phyloP scores from a whole-genome alignment of 2,113 vertebrate species.

The Panthera uncia region DNA sequence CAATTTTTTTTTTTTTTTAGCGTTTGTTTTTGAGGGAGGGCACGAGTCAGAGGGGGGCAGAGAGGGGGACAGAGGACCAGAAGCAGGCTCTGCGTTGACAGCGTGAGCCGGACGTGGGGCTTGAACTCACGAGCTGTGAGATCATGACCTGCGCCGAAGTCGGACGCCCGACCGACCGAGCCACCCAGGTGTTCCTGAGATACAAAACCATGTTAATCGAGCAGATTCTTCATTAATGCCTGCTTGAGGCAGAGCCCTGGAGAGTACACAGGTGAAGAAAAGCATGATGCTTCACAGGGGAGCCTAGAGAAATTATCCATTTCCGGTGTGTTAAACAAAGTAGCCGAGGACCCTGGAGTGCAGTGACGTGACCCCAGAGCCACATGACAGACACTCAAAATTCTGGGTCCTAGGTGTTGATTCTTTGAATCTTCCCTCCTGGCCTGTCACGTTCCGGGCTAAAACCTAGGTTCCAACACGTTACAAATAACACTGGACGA shows the following conservation, averaged over 20 bases:
- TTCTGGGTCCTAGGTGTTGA: background rate
- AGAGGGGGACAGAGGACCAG: too few relatives aligned
- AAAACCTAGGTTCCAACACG: background rate
- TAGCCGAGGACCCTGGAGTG: background rate
- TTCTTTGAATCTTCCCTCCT: too few relatives aligned
- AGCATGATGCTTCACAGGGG: rapidly evolving
- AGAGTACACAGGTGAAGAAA: rapidly evolving
- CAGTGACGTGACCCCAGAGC: background rate
- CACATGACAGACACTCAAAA: rapidly evolving
- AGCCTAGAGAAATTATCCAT: background rate
- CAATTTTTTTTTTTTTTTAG: too few relatives aligned
- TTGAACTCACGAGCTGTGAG: too few relatives aligned
- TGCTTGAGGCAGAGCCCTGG: rapidly evolving
- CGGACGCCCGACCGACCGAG: too few relatives aligned
- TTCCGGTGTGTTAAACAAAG: background rate
- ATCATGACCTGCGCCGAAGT: too few relatives aligned
- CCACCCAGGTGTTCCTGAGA: background rate
- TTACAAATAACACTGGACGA: background rate
- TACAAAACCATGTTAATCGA: background rate
- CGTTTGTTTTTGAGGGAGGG: too few relatives aligned
- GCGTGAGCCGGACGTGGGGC: too few relatives aligned
- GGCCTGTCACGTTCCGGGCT: background rate
- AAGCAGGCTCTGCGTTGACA: too few relatives aligned
- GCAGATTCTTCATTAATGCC: background rate
- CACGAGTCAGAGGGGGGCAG: too few relatives aligned